Evolutionary conservation across 2,888 invertebrate genomes (phyloP), one percentile per base, ranked within the genome.

Genomic region (Lepidonotus clava): DNA sequence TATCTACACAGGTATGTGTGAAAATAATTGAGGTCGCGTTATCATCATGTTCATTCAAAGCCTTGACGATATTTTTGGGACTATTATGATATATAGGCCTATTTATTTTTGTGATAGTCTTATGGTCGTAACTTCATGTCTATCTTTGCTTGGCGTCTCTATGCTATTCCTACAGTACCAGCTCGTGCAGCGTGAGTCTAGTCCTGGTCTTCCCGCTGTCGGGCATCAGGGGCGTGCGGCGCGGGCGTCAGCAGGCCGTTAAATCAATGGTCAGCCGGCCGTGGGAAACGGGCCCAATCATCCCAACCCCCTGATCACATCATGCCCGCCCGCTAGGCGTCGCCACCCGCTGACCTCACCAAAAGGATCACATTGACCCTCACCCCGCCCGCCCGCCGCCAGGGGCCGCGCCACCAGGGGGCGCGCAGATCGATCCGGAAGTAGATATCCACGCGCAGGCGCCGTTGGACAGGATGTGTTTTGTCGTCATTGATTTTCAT

Each of bases 331-430:
- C 71, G 34, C 36, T 38, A 71, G 71, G 71, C 38, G 71, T 38
- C 71, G n/a, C 71, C 71, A 71, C 71, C 38, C 18, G 38, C 71
- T 71, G 71, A 71, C 71, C 71, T 71, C 71, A 36, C 14, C 71
- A 38, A 71, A 36, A 18, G 71, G 71, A 71, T 71, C 34, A 21
- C 36, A 38, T 71, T 38, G 71, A 71, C 71, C 71, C 38, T 71
- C 36, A 71, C 71, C 71, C 38, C 38, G 71, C 21, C 34, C 14
- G 36, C 14, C 21, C 21, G 4, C 38, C n/a, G 71, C 66, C 66
- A n/a, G n/a, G n/a, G n/a, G n/a, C 66, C 66, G 8, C 46, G 8
- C 46, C 46, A 46, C 61, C 61, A 61, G 61, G 28, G 61, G 61
- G 61, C 1, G 61, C 61, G 61, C 28, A 24, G 61, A 61, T 61